Conservation (phyloP, 1,140 invertebrate species). For the Drosophila jambulina region DNA sequence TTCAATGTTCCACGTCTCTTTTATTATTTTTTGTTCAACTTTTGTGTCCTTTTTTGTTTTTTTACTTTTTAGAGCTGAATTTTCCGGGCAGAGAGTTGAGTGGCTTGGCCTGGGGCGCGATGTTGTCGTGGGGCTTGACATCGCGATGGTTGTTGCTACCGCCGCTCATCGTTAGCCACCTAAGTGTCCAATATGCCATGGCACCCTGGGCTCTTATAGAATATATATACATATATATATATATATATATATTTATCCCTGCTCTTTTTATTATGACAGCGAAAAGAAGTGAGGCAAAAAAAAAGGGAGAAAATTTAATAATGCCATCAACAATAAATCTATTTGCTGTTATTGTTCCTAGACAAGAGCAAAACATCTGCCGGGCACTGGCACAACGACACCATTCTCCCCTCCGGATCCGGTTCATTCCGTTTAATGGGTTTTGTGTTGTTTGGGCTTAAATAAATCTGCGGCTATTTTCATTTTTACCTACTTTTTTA, state of each 20-base stretch:
- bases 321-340: conserved; percentile 82
- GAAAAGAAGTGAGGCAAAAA: conserved; percentile 39
- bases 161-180: conserved; percentile 69
- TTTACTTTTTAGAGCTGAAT: not conserved
- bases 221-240: not conserved
- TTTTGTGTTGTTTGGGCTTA: conserved; percentile 56
- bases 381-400: not conserved
- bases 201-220: conserved; percentile 34
- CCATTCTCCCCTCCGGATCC: conserved; percentile 23
- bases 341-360: conserved; percentile 75
- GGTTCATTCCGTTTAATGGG: conserved; percentile 59
- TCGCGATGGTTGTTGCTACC: conserved; percentile 49
- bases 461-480: conserved; percentile 81
- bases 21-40: conserved; percentile 33
- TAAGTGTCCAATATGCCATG: conserved; percentile 45
- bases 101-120: conserved; percentile 61
- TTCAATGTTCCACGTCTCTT: conserved; percentile 31
- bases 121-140: conserved; percentile 73
- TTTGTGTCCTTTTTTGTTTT: conserved; percentile 13
- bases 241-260: conserved; percentile 13
- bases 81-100: conserved; percentile 21
- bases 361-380: conserved; percentile 63
- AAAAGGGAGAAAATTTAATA: conserved; percentile 74
- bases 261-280: conserved; percentile 74
- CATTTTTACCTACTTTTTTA: conserved; percentile 81